Evolutionary conservation across 2,888 invertebrate genomes (phyloP), one percentile per base, ranked within the genome.

Genomic region (Acleris literana): DNA sequence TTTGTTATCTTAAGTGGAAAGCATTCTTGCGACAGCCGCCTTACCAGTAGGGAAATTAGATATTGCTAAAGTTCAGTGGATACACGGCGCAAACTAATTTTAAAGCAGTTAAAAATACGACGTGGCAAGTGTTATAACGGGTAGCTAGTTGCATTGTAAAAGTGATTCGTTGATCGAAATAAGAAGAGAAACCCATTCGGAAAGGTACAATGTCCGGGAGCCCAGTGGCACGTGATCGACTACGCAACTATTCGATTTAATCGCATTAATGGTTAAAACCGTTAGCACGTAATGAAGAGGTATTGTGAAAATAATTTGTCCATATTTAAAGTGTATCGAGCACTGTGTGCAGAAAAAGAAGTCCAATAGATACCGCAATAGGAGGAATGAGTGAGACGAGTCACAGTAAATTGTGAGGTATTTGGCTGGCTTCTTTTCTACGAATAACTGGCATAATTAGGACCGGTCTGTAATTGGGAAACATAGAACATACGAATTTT

Each of bases 241-340:
- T 82, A 83, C 80, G 74, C 79, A 84, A 84, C 84, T 83, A 82
- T 83, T 86, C 84, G 82, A 85, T 89, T 86, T 87, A 86, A 89
- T 87, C 84, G 87, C 79, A 85, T 87, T 89, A 90, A 90, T 89
- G 90, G 88, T 87, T 83, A 85, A 77, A 83, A 90, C 91, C 91
- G 92, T 91, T 92, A 91, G 76, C 73, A 80, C 77, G 81, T 87
- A 89, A 89, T 87, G 87, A 88, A 82, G 80, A 83, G 81, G 86
- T 83, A 91, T 90, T 91, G 88, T 90, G 79, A 76, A 81, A 85
- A 86, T 90, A 90, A 91, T 90, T 91, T 83, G 88, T 86, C 86
- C 76, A 88, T 84, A 83, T 90, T 87, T 85, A 81, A 84, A 88
- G 80, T 77, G 74, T 81, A 78, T 80, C 80, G 80, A 80, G 77